These are phyloP conservation scores for Caenorhabditis sp. DNA, from an alignment of 2,888 invertebrate species.

Conservation along the genomic window DNA sequence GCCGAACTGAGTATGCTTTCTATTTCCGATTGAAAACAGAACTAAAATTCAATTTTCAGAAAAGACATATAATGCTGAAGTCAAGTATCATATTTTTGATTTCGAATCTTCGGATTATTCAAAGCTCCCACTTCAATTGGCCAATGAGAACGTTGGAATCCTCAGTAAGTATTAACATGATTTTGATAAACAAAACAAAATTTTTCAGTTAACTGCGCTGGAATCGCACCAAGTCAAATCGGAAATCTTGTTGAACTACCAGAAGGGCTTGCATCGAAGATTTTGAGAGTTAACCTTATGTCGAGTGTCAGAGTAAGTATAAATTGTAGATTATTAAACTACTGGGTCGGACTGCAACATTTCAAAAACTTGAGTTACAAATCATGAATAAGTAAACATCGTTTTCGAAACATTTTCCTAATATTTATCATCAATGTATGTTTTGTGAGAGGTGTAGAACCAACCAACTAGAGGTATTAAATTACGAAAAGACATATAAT, in stretches of 20 bases:
- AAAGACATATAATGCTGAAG: slow-evolving; percentile 44
- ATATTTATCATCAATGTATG: too few species aligned
- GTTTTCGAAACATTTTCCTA: too few species aligned
- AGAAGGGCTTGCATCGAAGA: slow-evolving; percentile 61
- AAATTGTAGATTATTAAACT: background rate
- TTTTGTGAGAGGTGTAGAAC: too few species aligned
- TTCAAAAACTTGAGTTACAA: too few species aligned
- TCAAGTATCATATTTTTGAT: slow-evolving; percentile 58
- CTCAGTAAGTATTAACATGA: slow-evolving; percentile 49
- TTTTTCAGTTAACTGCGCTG: slow-evolving; percentile 68
- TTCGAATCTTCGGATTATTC: slow-evolving; percentile 62
- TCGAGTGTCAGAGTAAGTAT: slow-evolving; percentile 55
- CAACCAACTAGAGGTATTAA: too few species aligned
- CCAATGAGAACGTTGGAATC: slow-evolving; percentile 62
- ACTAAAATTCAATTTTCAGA: too few species aligned
- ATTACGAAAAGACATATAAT: too few species aligned
- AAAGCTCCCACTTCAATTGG: slow-evolving; percentile 57
- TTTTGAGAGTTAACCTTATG: slow-evolving; percentile 66
- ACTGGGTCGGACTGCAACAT: too few species aligned
- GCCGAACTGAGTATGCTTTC: slow-evolving; percentile 52
- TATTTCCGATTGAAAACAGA: too few species aligned
- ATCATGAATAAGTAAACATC: too few species aligned
- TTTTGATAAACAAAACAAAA: background rate
- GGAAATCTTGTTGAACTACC: slow-evolving; percentile 64
- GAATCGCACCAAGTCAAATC: slow-evolving; percentile 64